Conservation (phyloP, 2,797 vertebrate species). For the Dermochelys coriacea region DNA sequence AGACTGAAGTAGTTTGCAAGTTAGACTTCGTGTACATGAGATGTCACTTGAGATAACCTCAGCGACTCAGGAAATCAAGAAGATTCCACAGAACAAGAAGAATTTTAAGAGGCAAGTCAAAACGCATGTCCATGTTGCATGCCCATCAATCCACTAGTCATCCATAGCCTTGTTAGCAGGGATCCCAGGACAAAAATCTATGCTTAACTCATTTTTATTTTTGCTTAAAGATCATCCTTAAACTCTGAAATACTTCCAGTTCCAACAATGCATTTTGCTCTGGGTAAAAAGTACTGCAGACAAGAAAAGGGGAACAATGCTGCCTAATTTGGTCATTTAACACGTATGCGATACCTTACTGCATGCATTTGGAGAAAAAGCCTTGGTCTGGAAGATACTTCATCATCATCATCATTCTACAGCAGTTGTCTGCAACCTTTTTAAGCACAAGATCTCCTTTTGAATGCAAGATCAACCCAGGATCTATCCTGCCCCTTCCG, state of each 20-base stretch:
- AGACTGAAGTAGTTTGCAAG: neutral
- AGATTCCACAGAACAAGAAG: neutral
- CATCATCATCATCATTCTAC: neutral
- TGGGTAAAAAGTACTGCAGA: neutral
- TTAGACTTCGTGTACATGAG: neutral
- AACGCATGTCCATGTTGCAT: neutral
- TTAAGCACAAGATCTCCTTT: too few relatives aligned
- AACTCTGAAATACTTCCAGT: neutral
- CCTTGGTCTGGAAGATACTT: neutral
- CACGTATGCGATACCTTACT: neutral
- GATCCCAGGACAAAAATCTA: neutral
- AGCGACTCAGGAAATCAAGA: neutral
- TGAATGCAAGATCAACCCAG: too few relatives aligned
- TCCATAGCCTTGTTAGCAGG: neutral
- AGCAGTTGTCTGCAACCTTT: too few relatives aligned
- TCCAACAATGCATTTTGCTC: neutral
- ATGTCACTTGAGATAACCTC: neutral
- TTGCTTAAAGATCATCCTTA: neutral
- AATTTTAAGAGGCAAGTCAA: neutral
- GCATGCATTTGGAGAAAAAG: neutral
- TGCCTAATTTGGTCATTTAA: neutral
- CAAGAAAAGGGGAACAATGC: neutral
- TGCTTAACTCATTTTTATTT: neutral
- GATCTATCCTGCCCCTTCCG: too few relatives aligned
- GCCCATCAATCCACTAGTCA: neutral